Evolutionary conservation across 2,797 vertebrate species (phyloP).

Genomic region (Xenentodon cancila): DNA sequence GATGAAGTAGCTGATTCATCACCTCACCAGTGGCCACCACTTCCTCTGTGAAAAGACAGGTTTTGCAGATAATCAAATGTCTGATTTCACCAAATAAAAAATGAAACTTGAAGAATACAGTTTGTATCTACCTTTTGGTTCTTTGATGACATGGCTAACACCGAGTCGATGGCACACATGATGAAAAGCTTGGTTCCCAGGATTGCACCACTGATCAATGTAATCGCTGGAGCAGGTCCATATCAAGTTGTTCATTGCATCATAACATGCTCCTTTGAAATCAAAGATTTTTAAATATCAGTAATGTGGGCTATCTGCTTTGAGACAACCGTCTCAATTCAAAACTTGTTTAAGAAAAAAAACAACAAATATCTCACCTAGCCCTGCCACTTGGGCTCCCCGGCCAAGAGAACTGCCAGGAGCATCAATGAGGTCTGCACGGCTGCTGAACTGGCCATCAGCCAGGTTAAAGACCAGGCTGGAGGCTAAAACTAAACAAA

Average conservation of each 20-base stretch:
- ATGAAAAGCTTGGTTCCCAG: constrained; percentile 98
- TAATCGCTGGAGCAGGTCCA: constrained; percentile 99
- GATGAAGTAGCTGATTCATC: constrained; percentile 97
- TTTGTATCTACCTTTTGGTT: constrained; percentile 89
- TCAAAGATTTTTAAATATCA: constrained; percentile 23
- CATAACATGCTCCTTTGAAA: constrained; percentile 91
- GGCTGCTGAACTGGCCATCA: constrained; percentile 95
- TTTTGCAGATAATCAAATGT: constrained; percentile 4
- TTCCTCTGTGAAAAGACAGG: constrained; percentile 83
- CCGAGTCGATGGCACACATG: constrained; percentile 96
- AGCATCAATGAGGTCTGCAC: constrained; percentile 97
- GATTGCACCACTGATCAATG: constrained; percentile 99
- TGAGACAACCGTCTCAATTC: neutral
- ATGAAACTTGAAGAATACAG: neutral
- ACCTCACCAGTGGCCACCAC: constrained; percentile 92
- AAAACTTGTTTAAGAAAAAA: constrained; percentile 5
- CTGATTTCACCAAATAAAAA: neutral
- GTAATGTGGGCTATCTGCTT: neutral
- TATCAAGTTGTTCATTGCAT: constrained; percentile 96
- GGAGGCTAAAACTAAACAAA: constrained; percentile 89
- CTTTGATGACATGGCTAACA: constrained; percentile 92
- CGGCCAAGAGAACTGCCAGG: constrained; percentile 95
- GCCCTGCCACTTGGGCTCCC: constrained; percentile 92
- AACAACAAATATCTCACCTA: constrained; percentile 83
- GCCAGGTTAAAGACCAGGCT: constrained; percentile 95